Conservation (phyloP, 2,113 vertebrate species). For the Uropsilus gracilis region DNA sequence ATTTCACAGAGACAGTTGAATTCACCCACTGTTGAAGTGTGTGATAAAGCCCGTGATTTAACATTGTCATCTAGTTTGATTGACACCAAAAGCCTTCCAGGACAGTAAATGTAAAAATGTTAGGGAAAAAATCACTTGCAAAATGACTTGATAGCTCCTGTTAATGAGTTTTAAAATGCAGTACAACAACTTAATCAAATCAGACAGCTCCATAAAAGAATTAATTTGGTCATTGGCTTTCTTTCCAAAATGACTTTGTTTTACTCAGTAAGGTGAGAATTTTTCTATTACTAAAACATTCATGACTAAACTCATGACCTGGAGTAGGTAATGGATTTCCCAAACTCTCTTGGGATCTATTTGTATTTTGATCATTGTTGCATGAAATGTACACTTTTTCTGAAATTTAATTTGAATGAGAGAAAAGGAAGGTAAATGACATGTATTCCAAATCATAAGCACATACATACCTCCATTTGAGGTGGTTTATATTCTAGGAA, state of each 20-base stretch:
- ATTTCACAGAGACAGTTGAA: conserved; percentile 72
- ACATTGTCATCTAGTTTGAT: conserved; percentile 73
- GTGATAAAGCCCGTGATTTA: conserved; percentile 65
- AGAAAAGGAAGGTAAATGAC: not conserved
- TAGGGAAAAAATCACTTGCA: conserved; percentile 55
- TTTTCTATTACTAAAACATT: conserved; percentile 66
- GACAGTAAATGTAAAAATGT: conserved; percentile 63
- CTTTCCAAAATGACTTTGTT: conserved; percentile 77
- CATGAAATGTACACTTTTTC: not conserved
- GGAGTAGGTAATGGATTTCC: not conserved
- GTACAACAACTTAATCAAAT: conserved; percentile 76
- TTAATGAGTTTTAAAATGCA: conserved; percentile 75
- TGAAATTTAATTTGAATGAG: not conserved
- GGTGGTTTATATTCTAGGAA: not conserved
- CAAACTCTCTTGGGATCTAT: not conserved
- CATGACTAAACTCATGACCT: conserved; percentile 40
- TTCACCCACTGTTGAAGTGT: conserved; percentile 59
- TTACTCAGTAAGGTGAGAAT: conserved; percentile 64
- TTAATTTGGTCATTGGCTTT: conserved; percentile 73
- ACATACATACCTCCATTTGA: not conserved
- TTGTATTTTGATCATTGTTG: not conserved
- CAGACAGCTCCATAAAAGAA: conserved; percentile 76
- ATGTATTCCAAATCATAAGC: not conserved
- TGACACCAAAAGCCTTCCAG: conserved; percentile 75
- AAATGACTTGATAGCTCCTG: conserved; percentile 65